Conservation (phyloP, 2,113 vertebrate genomes). For the Canis aureus region DNA sequence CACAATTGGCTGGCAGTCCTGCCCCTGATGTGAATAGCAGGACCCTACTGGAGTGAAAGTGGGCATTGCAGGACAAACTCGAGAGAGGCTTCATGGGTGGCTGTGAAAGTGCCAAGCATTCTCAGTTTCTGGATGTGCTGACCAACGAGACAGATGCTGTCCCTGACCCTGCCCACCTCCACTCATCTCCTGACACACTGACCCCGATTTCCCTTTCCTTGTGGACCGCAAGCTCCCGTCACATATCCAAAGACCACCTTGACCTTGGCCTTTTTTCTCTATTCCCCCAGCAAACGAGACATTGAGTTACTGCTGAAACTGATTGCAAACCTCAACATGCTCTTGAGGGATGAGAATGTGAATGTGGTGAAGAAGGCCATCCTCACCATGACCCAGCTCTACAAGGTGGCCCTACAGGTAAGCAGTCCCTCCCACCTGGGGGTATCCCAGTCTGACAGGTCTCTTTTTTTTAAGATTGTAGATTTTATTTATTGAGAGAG, state of each 20-base stretch:
- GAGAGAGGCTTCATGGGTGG: not conserved
- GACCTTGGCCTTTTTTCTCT: not conserved
- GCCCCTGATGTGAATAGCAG: not conserved
- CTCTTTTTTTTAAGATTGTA: too few relatives aligned
- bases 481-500: too few relatives aligned
- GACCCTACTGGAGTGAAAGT: too few relatives aligned
- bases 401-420: conserved; percentile 96
- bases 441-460: accelerated
- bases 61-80: not conserved
- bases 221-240: not conserved
- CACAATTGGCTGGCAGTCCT: not conserved
- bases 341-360: conserved; percentile 95
- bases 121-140: not conserved
- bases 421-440: accelerated
- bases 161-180: too few relatives aligned
- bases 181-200: not conserved
- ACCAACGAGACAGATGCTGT: not conserved
- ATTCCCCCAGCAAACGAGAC: conserved; percentile 92
- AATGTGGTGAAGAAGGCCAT: conserved; percentile 98
- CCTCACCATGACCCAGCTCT: conserved; percentile 96
- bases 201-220: not conserved
- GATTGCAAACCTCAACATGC: conserved; percentile 96
- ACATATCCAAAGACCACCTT: not conserved
- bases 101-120: not conserved
- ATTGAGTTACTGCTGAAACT: conserved; percentile 95